Evolutionary conservation across 2,888 invertebrate species (phyloP), one percentile per base, ranked within the genome.

Genomic region (Hyalella azteca): DNA sequence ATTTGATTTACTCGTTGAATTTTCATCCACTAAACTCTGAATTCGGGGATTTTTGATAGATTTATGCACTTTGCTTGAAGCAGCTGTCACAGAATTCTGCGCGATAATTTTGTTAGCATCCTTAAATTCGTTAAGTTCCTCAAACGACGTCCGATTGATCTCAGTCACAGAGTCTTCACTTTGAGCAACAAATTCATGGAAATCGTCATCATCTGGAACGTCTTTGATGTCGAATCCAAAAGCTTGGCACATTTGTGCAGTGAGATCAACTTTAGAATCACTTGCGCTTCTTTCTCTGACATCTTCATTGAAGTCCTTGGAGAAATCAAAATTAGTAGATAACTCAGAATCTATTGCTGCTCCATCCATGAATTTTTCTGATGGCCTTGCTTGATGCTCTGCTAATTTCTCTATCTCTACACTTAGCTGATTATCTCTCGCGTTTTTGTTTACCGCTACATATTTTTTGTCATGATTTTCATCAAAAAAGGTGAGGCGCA

Each of bases 241-340:
- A 11, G 66, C 66, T 19, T 36, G 66, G 39, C 66, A 66, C 66
- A 66, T 66, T 66, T 66, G 32, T n/a, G 66, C 66, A 5, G 66
- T 66, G 7, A 66, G 29, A 19, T 66, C 66, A 66, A 66, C 66
- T 36, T 66, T 66, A 36, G 29, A 11, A 19, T 1, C 29, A n/a
- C 36, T 36, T 19, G 66, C 32, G 7, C 19, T 13, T 66, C 15
- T 11, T 3, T 66, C 36, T 13, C 13, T 36, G 5, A 5, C 66
- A 15, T 66, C 66, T 4, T 36, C 66, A 2, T 7, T 36, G 3
- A 36, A 11, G 26, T 32, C 66, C n/a, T 36, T 36, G 1, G 66
- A 11, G 26, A 66, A 66, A 19, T 66, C 66, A 36, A 66, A 36
- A 19, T 66, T 66, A 0, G 32, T 36, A 66, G 66, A 66, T 36